Evolutionary conservation across 2,113 vertebrate species (phyloP).

Genomic region (Hemiscyllium ocellatum): DNA sequence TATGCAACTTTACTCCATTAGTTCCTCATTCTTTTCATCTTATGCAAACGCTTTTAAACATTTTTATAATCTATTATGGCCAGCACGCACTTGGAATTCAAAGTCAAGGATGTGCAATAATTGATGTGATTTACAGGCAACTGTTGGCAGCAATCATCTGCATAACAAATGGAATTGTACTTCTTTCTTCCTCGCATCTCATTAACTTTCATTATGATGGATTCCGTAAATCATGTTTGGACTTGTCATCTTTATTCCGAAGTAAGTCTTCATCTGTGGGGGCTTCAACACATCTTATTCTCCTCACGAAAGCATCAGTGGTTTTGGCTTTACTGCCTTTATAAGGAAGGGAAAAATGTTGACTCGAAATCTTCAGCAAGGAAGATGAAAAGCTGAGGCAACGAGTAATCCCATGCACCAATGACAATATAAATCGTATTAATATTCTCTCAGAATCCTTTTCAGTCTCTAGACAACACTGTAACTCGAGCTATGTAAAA

Average conservation of each 20-base stretch:
- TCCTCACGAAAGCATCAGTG: not conserved
- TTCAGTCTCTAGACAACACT: not conserved
- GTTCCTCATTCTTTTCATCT: slow-evolving; percentile 22
- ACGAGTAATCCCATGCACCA: not conserved
- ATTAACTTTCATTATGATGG: slow-evolving; percentile 28
- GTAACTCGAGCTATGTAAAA: not conserved
- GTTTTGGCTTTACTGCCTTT: not conserved
- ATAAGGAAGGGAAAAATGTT: not conserved
- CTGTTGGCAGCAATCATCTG: not conserved
- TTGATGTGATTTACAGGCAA: slow-evolving; percentile 15
- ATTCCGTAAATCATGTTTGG: slow-evolving; percentile 22
- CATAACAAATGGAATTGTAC: slow-evolving; percentile 27
- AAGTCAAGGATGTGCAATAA: not conserved
- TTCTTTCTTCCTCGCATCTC: not conserved
- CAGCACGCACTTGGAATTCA: not conserved
- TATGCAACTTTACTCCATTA: slow-evolving; percentile 14
- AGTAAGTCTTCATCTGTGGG: slow-evolving; percentile 24
- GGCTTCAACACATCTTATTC: not conserved
- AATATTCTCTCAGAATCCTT: not conserved
- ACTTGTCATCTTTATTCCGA: slow-evolving; percentile 16
- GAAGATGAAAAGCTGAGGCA: not conserved
- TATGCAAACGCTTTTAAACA: slow-evolving; percentile 22
- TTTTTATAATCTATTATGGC: slow-evolving; percentile 35
- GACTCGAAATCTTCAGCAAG: not conserved
- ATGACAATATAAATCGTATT: not conserved